Percentiles rank a stretch among this genome's conserved stretches.
These are phyloP conservation scores for Bubalus kerabau DNA, from an alignment of 2,113 vertebrate species.

Conservation along the genomic window DNA sequence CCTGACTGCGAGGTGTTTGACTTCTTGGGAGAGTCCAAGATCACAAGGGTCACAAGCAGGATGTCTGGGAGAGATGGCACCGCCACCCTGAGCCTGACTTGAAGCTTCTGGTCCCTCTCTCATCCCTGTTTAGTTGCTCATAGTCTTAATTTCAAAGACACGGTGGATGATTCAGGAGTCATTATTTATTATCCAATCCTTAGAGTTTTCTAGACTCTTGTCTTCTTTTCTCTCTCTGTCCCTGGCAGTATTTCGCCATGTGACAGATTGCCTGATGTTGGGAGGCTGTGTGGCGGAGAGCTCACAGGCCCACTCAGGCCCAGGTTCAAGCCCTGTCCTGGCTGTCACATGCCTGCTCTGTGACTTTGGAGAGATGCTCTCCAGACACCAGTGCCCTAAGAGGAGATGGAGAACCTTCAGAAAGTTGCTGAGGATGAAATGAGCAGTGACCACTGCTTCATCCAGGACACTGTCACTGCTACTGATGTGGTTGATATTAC, in stretches of 20 bases:
- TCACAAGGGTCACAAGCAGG: not conserved
- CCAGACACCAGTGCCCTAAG: too few relatives aligned
- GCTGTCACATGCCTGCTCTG: not conserved
- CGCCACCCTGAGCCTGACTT: too few relatives aligned
- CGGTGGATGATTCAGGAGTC: not conserved
- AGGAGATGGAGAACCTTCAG: rapidly evolving
- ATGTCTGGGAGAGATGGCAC: not conserved
- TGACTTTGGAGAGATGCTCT: not conserved
- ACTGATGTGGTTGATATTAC: not conserved
- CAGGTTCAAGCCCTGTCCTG: not conserved
- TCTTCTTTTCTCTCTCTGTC: not conserved
- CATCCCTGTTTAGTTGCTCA: not conserved
- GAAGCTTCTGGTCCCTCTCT: not conserved
- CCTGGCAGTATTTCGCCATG: rapidly evolving
- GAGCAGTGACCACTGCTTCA: rapidly evolving
- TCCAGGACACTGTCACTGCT: not conserved
- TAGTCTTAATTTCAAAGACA: not conserved
- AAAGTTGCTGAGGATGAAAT: rapidly evolving
- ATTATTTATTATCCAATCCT: rapidly evolving
- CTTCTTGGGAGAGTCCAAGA: not conserved
- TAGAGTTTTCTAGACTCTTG: not conserved
- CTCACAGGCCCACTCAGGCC: not conserved
- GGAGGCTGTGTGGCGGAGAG: rapidly evolving
- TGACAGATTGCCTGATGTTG: rapidly evolving
- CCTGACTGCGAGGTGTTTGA: not conserved